Conservation (phyloP, 92 coral and sea anemone species). For the Epizoanthus scotinus region DNA sequence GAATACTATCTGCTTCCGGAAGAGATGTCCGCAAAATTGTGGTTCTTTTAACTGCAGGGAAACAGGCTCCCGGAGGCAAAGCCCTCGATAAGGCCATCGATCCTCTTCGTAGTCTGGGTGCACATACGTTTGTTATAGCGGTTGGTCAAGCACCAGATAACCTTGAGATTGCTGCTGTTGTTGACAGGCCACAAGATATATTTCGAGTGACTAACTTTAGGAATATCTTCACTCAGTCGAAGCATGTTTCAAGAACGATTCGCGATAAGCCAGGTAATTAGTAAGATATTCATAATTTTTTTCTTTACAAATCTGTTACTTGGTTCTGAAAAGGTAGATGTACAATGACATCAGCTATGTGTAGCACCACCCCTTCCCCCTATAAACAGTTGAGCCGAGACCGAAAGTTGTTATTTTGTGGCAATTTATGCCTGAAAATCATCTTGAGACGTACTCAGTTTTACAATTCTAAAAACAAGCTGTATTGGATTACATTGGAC, state of each 20-base stretch:
- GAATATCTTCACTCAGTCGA: slow-evolving; percentile 1
- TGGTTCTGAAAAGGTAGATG: too few relatives aligned
- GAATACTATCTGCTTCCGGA: neutral
- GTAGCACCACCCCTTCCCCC: too few relatives aligned
- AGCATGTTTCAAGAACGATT: slow-evolving; percentile 6
- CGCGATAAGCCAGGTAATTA: slow-evolving; percentile 20
- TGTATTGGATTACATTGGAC: too few relatives aligned
- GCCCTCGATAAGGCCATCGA: slow-evolving; percentile 9
- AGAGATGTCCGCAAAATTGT: slow-evolving; percentile 11
- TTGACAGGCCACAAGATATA: slow-evolving; percentile 26
- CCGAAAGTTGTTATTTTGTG: too few relatives aligned
- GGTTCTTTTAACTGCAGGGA: slow-evolving; percentile 7
- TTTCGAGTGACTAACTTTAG: neutral
- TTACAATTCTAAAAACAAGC: too few relatives aligned
- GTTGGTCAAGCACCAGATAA: slow-evolving; percentile 4
- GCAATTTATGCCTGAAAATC: too few relatives aligned
- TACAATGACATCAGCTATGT: too few relatives aligned
- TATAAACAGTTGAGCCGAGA: too few relatives aligned
- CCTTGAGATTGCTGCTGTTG: slow-evolving; percentile 1
- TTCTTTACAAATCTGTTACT: too few relatives aligned
- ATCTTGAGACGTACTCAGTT: too few relatives aligned
- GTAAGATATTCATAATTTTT: neutral
- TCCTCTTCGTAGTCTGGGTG: slow-evolving; percentile 13
- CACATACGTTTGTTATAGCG: slow-evolving; percentile 17
- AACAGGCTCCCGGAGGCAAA: neutral